phyloP scores from a whole-genome alignment of 2,888 invertebrate species.

The Adela reaumurella region DNA sequence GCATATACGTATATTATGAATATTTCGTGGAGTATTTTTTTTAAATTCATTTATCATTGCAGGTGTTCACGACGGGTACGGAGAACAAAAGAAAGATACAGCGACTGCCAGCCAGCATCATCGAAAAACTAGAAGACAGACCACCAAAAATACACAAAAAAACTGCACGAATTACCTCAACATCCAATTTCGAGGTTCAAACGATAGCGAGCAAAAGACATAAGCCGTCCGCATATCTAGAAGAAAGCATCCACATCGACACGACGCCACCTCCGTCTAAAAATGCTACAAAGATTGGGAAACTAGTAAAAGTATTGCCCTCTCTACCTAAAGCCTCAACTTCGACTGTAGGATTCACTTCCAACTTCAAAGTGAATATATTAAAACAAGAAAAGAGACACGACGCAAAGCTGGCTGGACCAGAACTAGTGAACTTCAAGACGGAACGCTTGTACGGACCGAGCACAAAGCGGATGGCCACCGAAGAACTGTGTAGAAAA shows the following conservation, averaged over 20 bases:
- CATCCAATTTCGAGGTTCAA: conserved; percentile 34
- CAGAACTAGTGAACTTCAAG: conserved; percentile 29
- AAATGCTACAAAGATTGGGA: conserved; percentile 19
- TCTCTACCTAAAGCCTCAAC: conserved; percentile 35
- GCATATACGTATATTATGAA: too few species aligned
- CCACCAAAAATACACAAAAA: conserved; percentile 15
- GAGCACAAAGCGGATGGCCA: conserved; percentile 31
- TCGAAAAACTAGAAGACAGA: conserved; percentile 30
- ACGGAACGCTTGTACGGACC: conserved; percentile 27
- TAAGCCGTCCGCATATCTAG: conserved; percentile 41
- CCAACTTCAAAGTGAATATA: conserved; percentile 36
- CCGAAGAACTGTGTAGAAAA: conserved; percentile 33
- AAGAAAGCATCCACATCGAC: conserved; percentile 39
- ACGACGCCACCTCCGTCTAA: conserved; percentile 16
- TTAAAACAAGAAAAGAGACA: conserved; percentile 18
- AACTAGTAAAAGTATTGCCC: conserved; percentile 34
- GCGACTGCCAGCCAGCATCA: conserved; percentile 27
- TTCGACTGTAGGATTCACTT: conserved; percentile 37
- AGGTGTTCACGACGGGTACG: conserved; percentile 28
- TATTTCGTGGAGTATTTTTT: too few species aligned
- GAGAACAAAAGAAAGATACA: conserved; percentile 28
- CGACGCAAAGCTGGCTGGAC: conserved; percentile 32
- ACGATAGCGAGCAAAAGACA: conserved; percentile 24
- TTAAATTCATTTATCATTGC: conserved; percentile 9
- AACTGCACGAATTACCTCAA: conserved; percentile 27